phyloP scores from a whole-genome alignment of 2,113 vertebrate genomes.

The Sciurus niger region DNA sequence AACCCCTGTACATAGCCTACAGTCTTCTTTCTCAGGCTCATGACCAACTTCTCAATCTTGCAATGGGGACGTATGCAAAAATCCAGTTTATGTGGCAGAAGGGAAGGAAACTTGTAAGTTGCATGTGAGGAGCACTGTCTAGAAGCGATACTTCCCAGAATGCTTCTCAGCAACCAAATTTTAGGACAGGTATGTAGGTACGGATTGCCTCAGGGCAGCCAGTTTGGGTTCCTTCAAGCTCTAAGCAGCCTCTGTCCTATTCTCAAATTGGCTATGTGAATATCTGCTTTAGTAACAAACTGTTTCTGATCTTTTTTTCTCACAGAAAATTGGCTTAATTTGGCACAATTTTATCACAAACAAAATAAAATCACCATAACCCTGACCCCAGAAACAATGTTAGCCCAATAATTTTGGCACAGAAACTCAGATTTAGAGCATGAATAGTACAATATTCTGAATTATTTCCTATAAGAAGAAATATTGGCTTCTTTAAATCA shows the following conservation, averaged over 20 bases:
- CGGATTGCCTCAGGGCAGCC: accelerated
- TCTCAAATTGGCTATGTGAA: neutral
- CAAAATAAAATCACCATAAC: neutral
- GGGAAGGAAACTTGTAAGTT: neutral
- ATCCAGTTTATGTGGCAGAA: neutral
- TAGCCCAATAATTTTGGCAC: neutral
- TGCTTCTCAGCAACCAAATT: neutral
- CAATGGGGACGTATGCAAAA: neutral
- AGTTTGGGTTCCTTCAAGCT: neutral
- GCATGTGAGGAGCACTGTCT: neutral
- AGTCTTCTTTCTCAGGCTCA: neutral
- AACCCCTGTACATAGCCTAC: accelerated
- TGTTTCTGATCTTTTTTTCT: slow-evolving; percentile 14
- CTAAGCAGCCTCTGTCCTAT: neutral
- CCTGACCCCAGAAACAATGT: neutral
- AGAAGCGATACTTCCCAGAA: neutral
- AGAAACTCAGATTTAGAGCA: slow-evolving; percentile 40
- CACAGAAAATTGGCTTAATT: neutral
- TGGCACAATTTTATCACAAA: neutral
- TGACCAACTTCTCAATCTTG: neutral
- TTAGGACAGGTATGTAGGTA: too few relatives aligned
- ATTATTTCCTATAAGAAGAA: slow-evolving; percentile 6
- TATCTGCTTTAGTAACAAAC: neutral
- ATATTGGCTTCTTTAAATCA: neutral
- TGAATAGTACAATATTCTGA: neutral